These are phyloP conservation scores for Mastacembelus armatus DNA, from an alignment of 2,797 vertebrate genomes.

Conservation along the genomic window DNA sequence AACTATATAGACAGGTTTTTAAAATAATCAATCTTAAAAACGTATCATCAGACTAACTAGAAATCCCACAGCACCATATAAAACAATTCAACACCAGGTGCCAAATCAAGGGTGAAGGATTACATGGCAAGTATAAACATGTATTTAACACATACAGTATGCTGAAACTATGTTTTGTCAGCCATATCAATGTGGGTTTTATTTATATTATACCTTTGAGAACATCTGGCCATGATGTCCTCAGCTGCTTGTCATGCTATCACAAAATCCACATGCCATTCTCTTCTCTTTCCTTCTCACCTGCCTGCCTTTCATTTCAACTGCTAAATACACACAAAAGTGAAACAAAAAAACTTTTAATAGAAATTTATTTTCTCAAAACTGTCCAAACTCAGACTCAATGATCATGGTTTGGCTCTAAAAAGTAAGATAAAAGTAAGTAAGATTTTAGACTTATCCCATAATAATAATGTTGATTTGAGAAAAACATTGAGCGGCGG, in stretches of 20 bases:
- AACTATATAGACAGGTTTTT: too few species aligned
- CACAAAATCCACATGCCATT: slow-evolving; percentile 1
- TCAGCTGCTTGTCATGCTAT: not conserved
- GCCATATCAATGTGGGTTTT: not conserved
- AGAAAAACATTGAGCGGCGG: not conserved
- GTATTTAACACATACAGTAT: not conserved
- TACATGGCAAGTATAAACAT: too few species aligned
- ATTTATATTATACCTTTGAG: not conserved
- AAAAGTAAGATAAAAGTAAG: not conserved
- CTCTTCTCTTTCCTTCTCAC: not conserved
- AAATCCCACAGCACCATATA: not conserved
- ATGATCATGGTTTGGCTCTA: not conserved
- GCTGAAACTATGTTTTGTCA: not conserved
- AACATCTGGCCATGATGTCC: not conserved
- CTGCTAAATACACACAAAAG: not conserved
- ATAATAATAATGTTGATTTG: too few species aligned
- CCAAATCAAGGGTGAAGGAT: not conserved
- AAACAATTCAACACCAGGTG: not conserved
- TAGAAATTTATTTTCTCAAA: not conserved
- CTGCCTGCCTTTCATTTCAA: not conserved
- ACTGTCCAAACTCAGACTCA: not conserved
- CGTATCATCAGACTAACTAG: too few species aligned
- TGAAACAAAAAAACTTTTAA: not conserved
- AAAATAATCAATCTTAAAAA: too few species aligned
- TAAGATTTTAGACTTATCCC: not conserved